Evolutionary conservation across 2,113 vertebrate species (phyloP).

Genomic region (Zosterops borbonicus): DNA sequence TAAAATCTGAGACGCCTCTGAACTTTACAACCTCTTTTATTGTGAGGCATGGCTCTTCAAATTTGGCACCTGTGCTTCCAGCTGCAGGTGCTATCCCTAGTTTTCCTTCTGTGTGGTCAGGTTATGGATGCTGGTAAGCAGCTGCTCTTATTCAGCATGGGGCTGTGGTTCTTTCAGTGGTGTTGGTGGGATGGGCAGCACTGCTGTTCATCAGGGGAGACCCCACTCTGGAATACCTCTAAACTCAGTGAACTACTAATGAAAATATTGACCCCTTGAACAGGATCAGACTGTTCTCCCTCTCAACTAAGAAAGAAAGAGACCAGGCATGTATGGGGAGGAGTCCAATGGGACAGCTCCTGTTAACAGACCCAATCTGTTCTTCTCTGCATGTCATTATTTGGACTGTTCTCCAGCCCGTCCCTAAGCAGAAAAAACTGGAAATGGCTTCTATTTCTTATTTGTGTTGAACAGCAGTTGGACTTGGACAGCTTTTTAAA

Average conservation of each 20-base stretch:
- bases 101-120: neutral
- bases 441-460: neutral
- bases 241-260: neutral
- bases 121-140: neutral
- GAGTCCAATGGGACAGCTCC: neutral
- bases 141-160: neutral
- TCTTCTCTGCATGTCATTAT: neutral
- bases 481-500: neutral
- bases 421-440: neutral
- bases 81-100: neutral
- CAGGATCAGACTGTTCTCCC: neutral
- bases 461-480: neutral
- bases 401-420: neutral
- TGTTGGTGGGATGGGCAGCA: neutral
- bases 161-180: neutral
- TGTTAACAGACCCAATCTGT: neutral
- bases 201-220: neutral
- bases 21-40: neutral
- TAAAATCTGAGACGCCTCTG: neutral
- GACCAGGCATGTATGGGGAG: accelerated
- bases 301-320: neutral
- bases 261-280: neutral
- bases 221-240: neutral
- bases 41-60: neutral
- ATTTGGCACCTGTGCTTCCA: neutral